Percentiles rank a stretch among this genome's conserved stretches.
These are phyloP conservation scores for Eulacestoma nigropectus DNA, from an alignment of 2,113 vertebrate genomes.

Conservation along the genomic window DNA sequence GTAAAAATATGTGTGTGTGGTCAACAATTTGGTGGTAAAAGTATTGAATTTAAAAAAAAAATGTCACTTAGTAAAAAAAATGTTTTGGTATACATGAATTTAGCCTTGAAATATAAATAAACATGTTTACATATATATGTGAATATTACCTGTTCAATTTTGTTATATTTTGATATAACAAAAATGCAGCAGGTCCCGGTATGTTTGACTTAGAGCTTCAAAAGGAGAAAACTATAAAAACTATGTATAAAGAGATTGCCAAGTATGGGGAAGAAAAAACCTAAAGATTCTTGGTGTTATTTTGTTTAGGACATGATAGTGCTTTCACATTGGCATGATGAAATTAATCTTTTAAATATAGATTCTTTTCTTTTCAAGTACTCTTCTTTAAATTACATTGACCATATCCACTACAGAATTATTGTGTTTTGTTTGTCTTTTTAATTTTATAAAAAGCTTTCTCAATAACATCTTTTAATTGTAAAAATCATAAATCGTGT, in stretches of 20 bases:
- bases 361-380: neutral
- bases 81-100: neutral
- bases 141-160: neutral
- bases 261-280: neutral
- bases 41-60: neutral
- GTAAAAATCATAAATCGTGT: neutral
- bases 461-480: neutral
- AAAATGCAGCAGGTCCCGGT: neutral
- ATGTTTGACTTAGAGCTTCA: neutral
- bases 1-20: neutral
- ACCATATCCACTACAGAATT: neutral
- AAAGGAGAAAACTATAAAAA: neutral
- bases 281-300: neutral
- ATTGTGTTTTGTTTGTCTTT: neutral
- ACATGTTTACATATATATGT: rapidly evolving
- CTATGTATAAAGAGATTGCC: neutral
- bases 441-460: neutral
- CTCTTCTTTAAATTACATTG: neutral
- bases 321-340: neutral
- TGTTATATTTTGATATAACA: neutral
- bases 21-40: neutral
- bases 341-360: neutral
- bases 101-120: neutral
- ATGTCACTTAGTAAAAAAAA: neutral
- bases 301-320: neutral